Conservation (phyloP, 1,140 invertebrate species). For the Lucilia cuprina region DNA sequence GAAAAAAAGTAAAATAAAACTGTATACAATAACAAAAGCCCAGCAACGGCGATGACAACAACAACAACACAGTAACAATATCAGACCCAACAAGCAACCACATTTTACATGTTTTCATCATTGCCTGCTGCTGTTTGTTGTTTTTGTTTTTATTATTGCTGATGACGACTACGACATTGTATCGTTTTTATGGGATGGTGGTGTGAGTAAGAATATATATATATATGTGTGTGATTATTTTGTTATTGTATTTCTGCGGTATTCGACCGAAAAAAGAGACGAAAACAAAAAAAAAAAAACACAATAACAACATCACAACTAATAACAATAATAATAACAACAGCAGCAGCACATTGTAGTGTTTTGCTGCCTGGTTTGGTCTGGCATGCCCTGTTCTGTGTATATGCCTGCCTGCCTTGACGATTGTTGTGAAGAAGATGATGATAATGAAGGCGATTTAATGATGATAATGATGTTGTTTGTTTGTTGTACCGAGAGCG, state of each 20-base stretch:
- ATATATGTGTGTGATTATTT: background rate
- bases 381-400: background rate
- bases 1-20: background rate
- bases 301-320: background rate
- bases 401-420: conserved; percentile 11
- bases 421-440: conserved; percentile 16
- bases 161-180: background rate
- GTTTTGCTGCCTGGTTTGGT: conserved; percentile 13
- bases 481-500: background rate
- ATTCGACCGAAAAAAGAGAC: too few species aligned
- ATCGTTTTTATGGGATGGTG: too few species aligned
- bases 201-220: too few species aligned
- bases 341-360: conserved; percentile 15
- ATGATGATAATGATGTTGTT: background rate
- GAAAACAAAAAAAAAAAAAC: background rate
- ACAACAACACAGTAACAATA: background rate
- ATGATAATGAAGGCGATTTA: background rate
- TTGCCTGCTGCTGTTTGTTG: background rate
- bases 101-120: conserved; percentile 20
- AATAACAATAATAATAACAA: conserved; percentile 16
- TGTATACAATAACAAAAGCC: background rate
- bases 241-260: background rate
- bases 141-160: background rate
- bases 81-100: conserved; percentile 8
- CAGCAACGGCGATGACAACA: background rate